A percentile compares a stretch with the other conserved stretches of the same genome.
Conservation (phyloP, 1,140 invertebrate genomes). For the Plectrocnemia conspersa region DNA sequence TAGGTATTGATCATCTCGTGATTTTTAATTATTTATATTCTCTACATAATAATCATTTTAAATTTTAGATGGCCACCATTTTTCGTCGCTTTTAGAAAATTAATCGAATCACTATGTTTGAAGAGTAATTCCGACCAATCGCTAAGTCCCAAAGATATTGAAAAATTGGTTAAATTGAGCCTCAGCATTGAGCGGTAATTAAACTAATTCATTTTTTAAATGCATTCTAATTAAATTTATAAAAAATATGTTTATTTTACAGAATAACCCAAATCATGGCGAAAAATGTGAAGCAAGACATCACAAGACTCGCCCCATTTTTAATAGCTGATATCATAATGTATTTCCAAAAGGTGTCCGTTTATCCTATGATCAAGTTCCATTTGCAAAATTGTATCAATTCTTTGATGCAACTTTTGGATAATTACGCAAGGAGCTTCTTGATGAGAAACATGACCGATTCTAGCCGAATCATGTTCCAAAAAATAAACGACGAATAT, state of each 20-base stretch:
- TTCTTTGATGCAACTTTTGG: slow-evolving; percentile 20
- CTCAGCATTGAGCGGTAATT: slow-evolving; percentile 25
- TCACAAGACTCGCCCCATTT: slow-evolving; percentile 22
- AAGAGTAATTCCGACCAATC: slow-evolving; percentile 20
- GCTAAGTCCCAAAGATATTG: slow-evolving; percentile 9
- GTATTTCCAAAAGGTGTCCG: slow-evolving; percentile 17
- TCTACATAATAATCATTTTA: not conserved
- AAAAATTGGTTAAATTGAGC: slow-evolving; percentile 17
- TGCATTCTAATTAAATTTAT: not conserved
- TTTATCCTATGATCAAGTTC: slow-evolving; percentile 23
- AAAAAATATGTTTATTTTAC: slow-evolving; percentile 6
- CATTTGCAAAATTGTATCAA: slow-evolving; percentile 25
- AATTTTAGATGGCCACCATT: slow-evolving; percentile 27
- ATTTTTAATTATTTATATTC: not conserved
- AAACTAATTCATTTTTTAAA: not conserved
- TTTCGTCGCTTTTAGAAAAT: slow-evolving; percentile 24
- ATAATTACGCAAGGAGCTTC: slow-evolving; percentile 25
- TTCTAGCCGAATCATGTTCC: slow-evolving; percentile 23
- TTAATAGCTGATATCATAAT: slow-evolving; percentile 27
- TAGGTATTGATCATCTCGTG: slow-evolving; percentile 8
- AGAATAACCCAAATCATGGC: slow-evolving; percentile 27
- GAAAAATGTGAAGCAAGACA: slow-evolving; percentile 25
- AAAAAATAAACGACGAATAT: slow-evolving; percentile 25
- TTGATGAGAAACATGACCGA: slow-evolving; percentile 26
- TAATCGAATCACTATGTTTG: slow-evolving; percentile 12